Percentiles rank a stretch among this genome's conserved stretches.
Conservation (phyloP, 2,113 vertebrate genomes). For the Theristicus caerulescens region DNA sequence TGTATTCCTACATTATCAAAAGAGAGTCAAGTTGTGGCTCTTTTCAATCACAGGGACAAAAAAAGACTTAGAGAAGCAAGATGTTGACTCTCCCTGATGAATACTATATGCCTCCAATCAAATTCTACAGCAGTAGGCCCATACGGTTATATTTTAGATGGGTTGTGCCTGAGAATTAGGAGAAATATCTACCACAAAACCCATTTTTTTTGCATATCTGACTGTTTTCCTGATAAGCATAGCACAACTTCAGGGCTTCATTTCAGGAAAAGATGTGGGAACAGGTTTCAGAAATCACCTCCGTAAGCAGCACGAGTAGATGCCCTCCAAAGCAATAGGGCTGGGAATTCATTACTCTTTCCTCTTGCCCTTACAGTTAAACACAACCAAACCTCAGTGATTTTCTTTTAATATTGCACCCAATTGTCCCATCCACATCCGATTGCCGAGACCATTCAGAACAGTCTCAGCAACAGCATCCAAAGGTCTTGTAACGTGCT, state of each 20-base stretch:
- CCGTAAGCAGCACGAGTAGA: background rate
- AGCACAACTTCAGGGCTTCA: background rate
- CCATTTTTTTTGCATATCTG: background rate
- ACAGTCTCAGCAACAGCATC: background rate
- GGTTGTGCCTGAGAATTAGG: background rate
- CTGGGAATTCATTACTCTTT: background rate
- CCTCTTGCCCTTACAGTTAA: background rate
- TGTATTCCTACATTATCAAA: background rate
- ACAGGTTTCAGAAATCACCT: background rate
- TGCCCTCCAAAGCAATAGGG: background rate
- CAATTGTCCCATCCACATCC: background rate
- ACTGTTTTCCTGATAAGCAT: background rate
- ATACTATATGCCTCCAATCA: background rate
- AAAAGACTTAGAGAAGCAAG: background rate
- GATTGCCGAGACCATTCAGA: background rate
- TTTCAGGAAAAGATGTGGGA: background rate
- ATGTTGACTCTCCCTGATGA: background rate
- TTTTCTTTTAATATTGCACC: background rate
- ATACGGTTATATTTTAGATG: fast-evolving
- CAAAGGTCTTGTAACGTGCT: fast-evolving
- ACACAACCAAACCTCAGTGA: background rate
- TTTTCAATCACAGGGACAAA: background rate
- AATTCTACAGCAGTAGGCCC: background rate
- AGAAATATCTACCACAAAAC: background rate
- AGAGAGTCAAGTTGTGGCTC: background rate